Evolutionary conservation across 1,140 invertebrate species (phyloP).

Genomic region (Aphis gossypii): DNA sequence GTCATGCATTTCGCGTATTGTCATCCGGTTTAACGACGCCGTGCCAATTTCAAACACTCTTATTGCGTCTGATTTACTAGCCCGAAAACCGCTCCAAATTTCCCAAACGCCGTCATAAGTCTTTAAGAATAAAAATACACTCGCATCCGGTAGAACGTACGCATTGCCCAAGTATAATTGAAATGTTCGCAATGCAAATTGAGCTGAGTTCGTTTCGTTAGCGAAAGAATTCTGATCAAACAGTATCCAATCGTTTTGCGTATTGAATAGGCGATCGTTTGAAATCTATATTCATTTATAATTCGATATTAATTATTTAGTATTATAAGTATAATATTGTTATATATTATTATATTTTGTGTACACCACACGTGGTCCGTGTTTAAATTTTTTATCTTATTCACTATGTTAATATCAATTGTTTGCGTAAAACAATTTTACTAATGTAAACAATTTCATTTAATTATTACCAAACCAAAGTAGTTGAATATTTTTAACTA

Average conservation of each 20-base stretch:
- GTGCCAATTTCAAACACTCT: neutral
- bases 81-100: conserved; percentile 43
- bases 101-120: neutral
- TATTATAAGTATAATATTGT: too few relatives aligned
- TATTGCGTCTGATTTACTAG: neutral
- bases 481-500: too few relatives aligned
- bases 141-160: conserved; percentile 12
- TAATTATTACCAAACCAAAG: too few relatives aligned
- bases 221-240: neutral
- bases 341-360: too few relatives aligned
- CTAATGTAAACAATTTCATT: neutral
- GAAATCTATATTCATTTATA: neutral
- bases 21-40: neutral
- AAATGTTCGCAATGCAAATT: neutral
- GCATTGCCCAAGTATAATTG: neutral
- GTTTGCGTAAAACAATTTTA: too few relatives aligned
- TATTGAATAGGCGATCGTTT: neutral
- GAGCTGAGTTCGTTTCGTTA: too few relatives aligned
- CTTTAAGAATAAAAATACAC: neutral
- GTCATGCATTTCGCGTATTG: neutral
- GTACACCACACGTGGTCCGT: neutral
- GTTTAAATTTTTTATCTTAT: neutral
- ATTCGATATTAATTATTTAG: neutral
- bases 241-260: conserved; percentile 40
- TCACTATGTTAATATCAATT: too few relatives aligned